phyloP scores from a whole-genome alignment of 2,888 invertebrate species.

The Sabatieria punctata region DNA sequence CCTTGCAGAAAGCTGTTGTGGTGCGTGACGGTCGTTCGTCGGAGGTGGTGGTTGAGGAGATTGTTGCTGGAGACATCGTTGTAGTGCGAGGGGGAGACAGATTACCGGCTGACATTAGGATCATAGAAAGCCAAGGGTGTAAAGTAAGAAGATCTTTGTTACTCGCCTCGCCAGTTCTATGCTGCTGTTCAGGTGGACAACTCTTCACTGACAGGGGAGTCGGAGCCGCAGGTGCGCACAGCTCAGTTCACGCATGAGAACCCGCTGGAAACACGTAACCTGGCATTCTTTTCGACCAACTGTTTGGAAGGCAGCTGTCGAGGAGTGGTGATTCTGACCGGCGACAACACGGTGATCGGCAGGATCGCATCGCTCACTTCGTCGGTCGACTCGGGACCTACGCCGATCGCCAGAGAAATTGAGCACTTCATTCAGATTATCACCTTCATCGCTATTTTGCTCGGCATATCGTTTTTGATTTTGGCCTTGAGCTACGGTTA shows the following conservation, averaged over 20 bases:
- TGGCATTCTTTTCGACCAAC: conserved; percentile 62
- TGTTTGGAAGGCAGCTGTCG: conserved; percentile 48
- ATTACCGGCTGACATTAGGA: conserved; percentile 35
- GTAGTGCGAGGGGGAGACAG: conserved; percentile 36
- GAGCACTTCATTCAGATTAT: conserved; percentile 30
- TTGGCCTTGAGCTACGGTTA: conserved; percentile 93
- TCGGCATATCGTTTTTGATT: conserved; percentile 80
- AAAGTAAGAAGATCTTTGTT: no score
- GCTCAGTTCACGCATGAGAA: conserved; percentile 81
- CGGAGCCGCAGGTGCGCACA: conserved; percentile 54
- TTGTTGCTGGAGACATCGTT: conserved; percentile 58
- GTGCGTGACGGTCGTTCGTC: conserved; percentile 32
- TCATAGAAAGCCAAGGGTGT: conserved; percentile 66
- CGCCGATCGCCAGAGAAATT: conserved; percentile 82
- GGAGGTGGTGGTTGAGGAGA: conserved; percentile 43
- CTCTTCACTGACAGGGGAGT: conserved; percentile 57
- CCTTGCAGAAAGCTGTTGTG: conserved; percentile 39
- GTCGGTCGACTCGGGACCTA: conserved; percentile 67
- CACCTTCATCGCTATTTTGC: conserved; percentile 25
- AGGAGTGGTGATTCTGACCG: conserved; percentile 49
- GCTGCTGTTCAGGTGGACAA: conserved; percentile 42
- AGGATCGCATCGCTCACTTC: no score
- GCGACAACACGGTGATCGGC: conserved; percentile 52
- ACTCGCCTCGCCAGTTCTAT: no score
- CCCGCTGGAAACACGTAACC: conserved; percentile 61